Evolutionary conservation across 2,113 vertebrate species (phyloP).

Genomic region (Edolisoma coerulescens): DNA sequence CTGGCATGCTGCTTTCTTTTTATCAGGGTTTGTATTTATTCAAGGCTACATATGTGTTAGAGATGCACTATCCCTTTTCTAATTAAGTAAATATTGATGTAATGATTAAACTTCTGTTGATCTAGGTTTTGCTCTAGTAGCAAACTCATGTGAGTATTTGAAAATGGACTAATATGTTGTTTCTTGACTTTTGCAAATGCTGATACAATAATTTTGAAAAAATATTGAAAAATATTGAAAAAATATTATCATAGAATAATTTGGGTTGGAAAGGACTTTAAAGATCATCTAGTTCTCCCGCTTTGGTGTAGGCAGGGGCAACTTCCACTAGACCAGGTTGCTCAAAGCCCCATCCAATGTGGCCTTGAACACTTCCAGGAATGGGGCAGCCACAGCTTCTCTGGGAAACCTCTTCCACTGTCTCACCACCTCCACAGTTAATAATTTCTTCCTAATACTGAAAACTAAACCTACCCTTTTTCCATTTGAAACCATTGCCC

Average conservation of each 20-base stretch:
- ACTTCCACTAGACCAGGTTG: not conserved
- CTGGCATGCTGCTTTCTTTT: constrained; percentile 95
- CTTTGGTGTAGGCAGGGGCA: not conserved
- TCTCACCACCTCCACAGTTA: not conserved
- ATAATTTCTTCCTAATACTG: not conserved
- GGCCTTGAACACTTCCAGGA: not conserved
- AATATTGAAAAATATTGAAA: not conserved
- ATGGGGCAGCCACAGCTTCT: not conserved
- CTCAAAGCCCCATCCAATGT: not conserved
- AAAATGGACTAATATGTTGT: not conserved
- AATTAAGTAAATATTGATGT: constrained; percentile 18
- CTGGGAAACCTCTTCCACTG: not conserved
- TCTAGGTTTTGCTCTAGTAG: not conserved
- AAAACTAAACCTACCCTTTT: not conserved
- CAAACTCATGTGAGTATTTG: not conserved
- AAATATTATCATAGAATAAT: not conserved
- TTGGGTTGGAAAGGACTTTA: not conserved
- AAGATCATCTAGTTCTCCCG: not conserved
- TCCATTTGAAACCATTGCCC: not conserved
- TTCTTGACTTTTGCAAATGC: not conserved
- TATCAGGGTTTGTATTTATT: constrained; percentile 97
- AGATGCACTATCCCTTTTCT: constrained; percentile 70
- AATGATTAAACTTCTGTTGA: constrained; percentile 28
- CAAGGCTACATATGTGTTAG: constrained; percentile 50
- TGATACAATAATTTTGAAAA: not conserved